Base-by-base conservation (phyloP, 2,113 vertebrate genomes). In the Indicator maculatus region DNA sequence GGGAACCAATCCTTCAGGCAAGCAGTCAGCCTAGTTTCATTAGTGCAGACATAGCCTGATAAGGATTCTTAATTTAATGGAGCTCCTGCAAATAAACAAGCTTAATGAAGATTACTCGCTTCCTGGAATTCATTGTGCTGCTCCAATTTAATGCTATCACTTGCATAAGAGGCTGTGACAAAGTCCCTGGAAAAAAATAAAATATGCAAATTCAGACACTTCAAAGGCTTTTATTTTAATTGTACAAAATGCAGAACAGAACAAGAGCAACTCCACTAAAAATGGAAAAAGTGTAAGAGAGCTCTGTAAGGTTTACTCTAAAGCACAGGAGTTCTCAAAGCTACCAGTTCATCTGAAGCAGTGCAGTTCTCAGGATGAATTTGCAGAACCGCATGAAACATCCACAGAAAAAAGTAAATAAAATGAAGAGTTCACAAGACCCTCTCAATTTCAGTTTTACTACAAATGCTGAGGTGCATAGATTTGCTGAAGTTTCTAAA, bases 171-270 rank as follows among this genome's bases (percentile, higher is more conserved):
- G 88, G 58, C 90, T 90, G 82, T 95, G 89, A 93, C 90, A 93
- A 88, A 96, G 86, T 93, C 93, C 82, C 92, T 71, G 60, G 70
- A 52, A 88, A 77, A 93, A 83, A 78, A 87, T 74, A 93, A 96
- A 97, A 92, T 92, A 96, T 97, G 96, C 72, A 96, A 96, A 97
- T 97, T 91, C 80, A 88, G 58, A 71, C 50, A 95, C 95, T 95
- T 97, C 93, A 97, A 96, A 96, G 93, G 86, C 93, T 94, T 95
- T 96, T 94, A 84, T 96, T 97, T 95, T 95, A 96, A 96, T 96
- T 96, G 78, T 93, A 82, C 91, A 93, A 93, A 96, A 95, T 86
- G 86, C 76, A 95, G 86, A 96, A 70, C 79, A 90, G 95, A 91
- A 91, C 80, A 94, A 90, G 89, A 94, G 78, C 90, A 96, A 93